Percentiles rank a stretch among this genome's conserved stretches.
Evolutionary conservation across 2,888 invertebrate genomes (phyloP).

Genomic region (Caenorhabditis doughertyi): DNA sequence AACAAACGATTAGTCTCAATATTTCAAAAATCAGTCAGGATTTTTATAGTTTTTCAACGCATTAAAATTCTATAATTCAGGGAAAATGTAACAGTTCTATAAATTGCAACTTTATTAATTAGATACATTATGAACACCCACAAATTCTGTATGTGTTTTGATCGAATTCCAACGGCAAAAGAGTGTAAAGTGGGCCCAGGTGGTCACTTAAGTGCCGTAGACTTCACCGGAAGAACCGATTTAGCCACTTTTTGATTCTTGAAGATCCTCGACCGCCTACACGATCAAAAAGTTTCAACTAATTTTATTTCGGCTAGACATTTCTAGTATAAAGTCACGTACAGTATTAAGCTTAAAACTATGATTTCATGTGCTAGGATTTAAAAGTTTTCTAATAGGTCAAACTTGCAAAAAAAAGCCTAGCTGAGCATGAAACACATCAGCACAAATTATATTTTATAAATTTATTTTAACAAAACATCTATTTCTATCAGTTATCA

Average conservation of each 20-base stretch:
- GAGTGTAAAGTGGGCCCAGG: constrained; percentile 52
- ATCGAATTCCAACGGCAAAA: constrained; percentile 37
- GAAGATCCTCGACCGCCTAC: constrained; percentile 28
- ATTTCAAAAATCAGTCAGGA: not conserved
- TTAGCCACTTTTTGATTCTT: constrained; percentile 53
- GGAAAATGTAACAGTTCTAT: too few species aligned
- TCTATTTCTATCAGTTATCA: constrained; percentile 12
- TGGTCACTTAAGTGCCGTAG: constrained; percentile 54
- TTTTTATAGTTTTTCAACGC: not conserved
- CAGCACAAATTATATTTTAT: constrained; percentile 14
- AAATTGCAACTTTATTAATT: constrained; percentile 25
- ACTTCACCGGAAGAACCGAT: constrained; percentile 51
- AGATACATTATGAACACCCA: constrained; percentile 29
- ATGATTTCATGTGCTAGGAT: too few species aligned
- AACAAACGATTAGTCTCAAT: too few species aligned
- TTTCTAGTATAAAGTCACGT: not conserved
- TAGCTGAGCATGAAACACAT: not conserved
- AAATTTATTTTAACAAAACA: constrained; percentile 2
- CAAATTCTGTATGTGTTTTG: constrained; percentile 41
- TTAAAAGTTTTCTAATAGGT: too few species aligned
- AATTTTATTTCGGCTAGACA: constrained; percentile 8
- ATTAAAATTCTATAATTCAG: not conserved
- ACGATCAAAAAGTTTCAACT: constrained; percentile 23
- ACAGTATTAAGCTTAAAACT: not conserved
- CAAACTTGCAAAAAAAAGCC: too few species aligned